phyloP scores from a whole-genome alignment of 2,888 invertebrate genomes.

The Ophion obscuratus region DNA sequence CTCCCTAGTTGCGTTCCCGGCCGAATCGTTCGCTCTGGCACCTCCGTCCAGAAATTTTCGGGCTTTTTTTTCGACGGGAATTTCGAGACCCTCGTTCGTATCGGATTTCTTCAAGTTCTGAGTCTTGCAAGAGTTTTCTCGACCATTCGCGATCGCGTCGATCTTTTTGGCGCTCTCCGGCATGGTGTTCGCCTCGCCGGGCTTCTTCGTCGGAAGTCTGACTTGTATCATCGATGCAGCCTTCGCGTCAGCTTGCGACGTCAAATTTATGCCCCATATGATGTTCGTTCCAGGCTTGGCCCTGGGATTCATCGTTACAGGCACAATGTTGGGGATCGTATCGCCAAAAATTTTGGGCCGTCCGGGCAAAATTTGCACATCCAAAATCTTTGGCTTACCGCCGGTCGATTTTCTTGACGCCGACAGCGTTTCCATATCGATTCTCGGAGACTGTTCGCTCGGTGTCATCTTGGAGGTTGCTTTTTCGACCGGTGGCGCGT shows the following conservation, averaged over 20 bases:
- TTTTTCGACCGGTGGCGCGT: background rate
- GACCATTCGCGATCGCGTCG: background rate
- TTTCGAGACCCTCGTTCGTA: background rate
- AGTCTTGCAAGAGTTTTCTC: background rate
- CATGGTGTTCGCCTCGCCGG: background rate
- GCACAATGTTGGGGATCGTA: background rate
- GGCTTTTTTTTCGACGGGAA: background rate
- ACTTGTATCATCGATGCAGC: constrained; percentile 9
- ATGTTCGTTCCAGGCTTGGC: background rate
- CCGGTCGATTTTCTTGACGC: background rate
- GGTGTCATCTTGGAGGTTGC: background rate
- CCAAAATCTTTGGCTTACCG: constrained; percentile 19
- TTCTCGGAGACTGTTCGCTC: background rate
- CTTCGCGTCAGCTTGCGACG: background rate
- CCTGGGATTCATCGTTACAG: background rate
- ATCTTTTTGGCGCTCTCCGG: background rate
- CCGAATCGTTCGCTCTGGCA: background rate
- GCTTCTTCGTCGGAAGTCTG: background rate
- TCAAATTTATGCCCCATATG: background rate
- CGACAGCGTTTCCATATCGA: background rate
- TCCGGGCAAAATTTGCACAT: constrained; percentile 6
- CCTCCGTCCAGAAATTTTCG: background rate
- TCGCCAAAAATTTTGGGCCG: background rate
- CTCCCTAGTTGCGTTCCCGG: background rate
- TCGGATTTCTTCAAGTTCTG: background rate